Evolutionary conservation across 2,113 vertebrate species (phyloP), one percentile per base, ranked within the genome.

Genomic region (Elanus axillaris): DNA sequence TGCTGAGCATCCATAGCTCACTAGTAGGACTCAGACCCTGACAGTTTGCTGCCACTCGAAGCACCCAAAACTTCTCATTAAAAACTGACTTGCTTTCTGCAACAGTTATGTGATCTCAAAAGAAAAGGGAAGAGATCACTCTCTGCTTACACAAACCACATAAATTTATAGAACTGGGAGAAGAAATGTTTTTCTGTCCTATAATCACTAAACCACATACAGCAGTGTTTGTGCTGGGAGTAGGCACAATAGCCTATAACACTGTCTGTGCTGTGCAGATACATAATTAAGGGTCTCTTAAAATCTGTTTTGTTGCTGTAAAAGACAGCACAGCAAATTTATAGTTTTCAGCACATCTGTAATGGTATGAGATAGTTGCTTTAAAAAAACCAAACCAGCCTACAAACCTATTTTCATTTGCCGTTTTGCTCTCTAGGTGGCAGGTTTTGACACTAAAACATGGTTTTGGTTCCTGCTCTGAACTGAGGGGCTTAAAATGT

Each of bases 401-500:
- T 56, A 10, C 52, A 38, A 59, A 73, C 48, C 66, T 69, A 5
- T 29, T 63, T 78, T 32, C 45, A 13, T 88, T 83, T 71, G 42
- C 2, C 2, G 26, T 86, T 94, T 89, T 91, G 68, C 59, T 93
- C 96, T 96, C 86, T 95, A 96, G 96, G 83, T 96, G 94, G 96
- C 95, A 96, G 88, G 16, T 97, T 97, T 88, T 95, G 76, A 89
- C 68, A 80, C 89, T 12, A 55, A 86, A 95, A 80, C 2, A 0
- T 38, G 45, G 3, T 7, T 76, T 88, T 92, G 34, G 17, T 73
- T 90, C 72, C 62, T 2, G 13, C 45, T 76, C 86, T 80, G 71
- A 94, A 17, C 50, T 76, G 14, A 0, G 36, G 32, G 36, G 13
- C 94, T 90, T 29, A 71, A 69, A 93, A 50, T n/a, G 27, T 66